phyloP scores from a whole-genome alignment of 2,797 vertebrate genomes.

The Bovichtus variegatus region DNA sequence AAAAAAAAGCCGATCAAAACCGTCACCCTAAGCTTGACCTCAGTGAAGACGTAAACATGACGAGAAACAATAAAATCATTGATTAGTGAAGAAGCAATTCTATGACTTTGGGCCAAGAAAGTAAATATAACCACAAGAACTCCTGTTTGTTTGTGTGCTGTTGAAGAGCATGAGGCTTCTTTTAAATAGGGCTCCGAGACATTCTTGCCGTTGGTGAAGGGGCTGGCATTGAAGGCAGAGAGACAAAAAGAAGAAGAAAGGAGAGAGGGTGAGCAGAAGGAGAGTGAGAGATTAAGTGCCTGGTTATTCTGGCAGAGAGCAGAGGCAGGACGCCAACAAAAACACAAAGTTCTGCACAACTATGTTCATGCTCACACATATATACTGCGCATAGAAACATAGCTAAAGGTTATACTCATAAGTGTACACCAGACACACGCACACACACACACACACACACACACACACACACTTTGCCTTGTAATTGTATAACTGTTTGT shows the following conservation, averaged over 20 bases:
- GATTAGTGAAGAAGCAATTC: constrained; percentile 25
- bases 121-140: constrained; percentile 19
- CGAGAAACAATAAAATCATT: background rate
- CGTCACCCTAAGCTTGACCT: constrained; percentile 23
- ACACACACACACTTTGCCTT: constrained; percentile 22
- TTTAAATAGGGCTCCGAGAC: constrained; percentile 55
- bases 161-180: constrained; percentile 29
- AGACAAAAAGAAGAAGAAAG: constrained; percentile 35
- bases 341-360: constrained; percentile 47
- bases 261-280: constrained; percentile 36
- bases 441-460: constrained; percentile 5
- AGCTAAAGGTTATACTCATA: constrained; percentile 26
- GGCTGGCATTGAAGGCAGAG: constrained; percentile 35
- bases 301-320: constrained; percentile 64
- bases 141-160: constrained; percentile 29
- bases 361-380: background rate
- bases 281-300: constrained; percentile 69
- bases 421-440: background rate
- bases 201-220: constrained; percentile 66
- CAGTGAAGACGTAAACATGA: constrained; percentile 17
- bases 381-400: constrained; percentile 8
- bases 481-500: constrained; percentile 58
- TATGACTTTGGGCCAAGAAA: constrained; percentile 7
- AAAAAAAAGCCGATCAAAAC: constrained; percentile 43
- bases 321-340: constrained; percentile 73